These are phyloP conservation scores for Ormyrus labotus DNA, from an alignment of 2,888 invertebrate genomes.

Conservation along the genomic window DNA sequence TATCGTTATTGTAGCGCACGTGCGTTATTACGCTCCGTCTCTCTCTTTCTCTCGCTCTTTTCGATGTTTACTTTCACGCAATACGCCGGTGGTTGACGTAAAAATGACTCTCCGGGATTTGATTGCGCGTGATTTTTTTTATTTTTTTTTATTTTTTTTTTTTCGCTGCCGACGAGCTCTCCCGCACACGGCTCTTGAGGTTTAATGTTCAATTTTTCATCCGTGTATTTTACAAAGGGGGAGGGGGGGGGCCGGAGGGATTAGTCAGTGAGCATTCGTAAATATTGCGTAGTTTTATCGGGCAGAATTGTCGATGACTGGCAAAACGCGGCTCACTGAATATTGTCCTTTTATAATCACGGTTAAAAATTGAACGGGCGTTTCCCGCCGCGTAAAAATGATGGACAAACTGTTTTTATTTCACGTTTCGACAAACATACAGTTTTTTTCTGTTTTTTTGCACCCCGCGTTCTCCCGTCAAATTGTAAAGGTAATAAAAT, in stretches of 20 bases:
- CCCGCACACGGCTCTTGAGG: slow-evolving; percentile 44
- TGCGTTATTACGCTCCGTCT: neutral
- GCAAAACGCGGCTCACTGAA: slow-evolving; percentile 39
- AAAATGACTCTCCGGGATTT: slow-evolving; percentile 49
- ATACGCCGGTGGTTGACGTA: slow-evolving; percentile 35
- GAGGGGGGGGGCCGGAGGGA: neutral
- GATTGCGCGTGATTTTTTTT: slow-evolving; percentile 46
- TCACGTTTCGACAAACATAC: no score
- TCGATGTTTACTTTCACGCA: slow-evolving; percentile 53
- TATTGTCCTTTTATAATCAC: slow-evolving; percentile 36
- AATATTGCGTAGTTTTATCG: slow-evolving; percentile 43
- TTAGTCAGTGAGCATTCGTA: slow-evolving; percentile 42
- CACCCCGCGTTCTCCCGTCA: no score
- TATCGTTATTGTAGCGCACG: slow-evolving; percentile 52
- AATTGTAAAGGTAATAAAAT: no score
- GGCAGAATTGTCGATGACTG: slow-evolving; percentile 38
- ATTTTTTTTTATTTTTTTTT: neutral
- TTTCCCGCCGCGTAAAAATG: neutral
- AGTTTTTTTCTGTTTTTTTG: no score
- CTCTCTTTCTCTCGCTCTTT: neutral
- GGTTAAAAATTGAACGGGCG: neutral
- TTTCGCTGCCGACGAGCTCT: slow-evolving; percentile 18
- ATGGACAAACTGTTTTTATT: no score
- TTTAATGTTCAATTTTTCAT: slow-evolving; percentile 58
- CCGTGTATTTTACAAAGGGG: slow-evolving; percentile 44